Evolutionary conservation across 1,140 invertebrate species (phyloP).

Genomic region (Drosophila asahinai): DNA sequence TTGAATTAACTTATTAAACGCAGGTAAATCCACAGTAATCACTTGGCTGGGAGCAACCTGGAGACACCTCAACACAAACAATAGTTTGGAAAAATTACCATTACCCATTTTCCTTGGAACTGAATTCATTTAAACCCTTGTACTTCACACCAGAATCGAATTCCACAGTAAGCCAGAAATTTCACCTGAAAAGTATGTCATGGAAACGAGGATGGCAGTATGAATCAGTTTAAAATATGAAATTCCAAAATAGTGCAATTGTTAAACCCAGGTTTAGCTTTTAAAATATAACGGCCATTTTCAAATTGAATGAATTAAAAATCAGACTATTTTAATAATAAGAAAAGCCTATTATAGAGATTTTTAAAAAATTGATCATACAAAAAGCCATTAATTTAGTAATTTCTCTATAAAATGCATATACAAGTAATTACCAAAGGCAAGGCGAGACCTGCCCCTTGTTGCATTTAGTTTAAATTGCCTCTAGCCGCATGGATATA

Average conservation of each 20-base stretch:
- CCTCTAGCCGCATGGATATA: neutral
- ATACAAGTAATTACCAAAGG: neutral
- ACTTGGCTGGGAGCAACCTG: neutral
- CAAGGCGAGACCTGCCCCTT: neutral
- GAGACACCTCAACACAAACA: neutral
- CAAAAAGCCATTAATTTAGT: too few relatives aligned
- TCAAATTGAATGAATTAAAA: too few relatives aligned
- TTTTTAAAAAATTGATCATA: too few relatives aligned
- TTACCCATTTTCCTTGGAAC: neutral
- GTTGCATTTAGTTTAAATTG: neutral
- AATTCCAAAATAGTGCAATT: neutral
- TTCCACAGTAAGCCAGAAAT: too few relatives aligned
- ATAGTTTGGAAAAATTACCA: neutral
- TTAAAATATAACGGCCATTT: too few relatives aligned
- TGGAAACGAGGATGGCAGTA: neutral
- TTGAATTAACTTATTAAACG: neutral
- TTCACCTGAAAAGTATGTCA: neutral
- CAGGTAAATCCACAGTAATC: neutral
- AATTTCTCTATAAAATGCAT: neutral
- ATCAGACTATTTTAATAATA: too few relatives aligned
- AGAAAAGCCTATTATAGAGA: too few relatives aligned
- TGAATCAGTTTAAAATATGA: neutral
- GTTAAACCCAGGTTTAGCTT: too few relatives aligned
- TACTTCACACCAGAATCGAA: too few relatives aligned
- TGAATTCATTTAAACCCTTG: too few relatives aligned